phyloP scores from a whole-genome alignment of 1,140 invertebrate species.

The Apis laboriosa region DNA sequence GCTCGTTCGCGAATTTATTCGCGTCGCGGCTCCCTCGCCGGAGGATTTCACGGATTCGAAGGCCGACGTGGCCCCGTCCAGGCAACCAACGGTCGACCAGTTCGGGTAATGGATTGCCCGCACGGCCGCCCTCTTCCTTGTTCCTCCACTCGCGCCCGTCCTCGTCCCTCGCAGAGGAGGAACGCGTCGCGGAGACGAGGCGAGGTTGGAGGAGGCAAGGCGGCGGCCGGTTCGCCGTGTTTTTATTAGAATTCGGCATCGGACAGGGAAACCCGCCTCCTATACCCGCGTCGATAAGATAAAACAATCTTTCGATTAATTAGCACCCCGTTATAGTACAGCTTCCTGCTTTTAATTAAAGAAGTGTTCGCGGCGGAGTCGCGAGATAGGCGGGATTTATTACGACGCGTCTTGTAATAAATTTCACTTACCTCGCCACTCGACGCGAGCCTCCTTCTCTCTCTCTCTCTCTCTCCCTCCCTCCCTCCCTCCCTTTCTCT shows the following conservation, averaged over 20 bases:
- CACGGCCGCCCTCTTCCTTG: neutral
- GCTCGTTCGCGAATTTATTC: slow-evolving; percentile 35
- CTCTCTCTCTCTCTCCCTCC: slow-evolving; percentile 6
- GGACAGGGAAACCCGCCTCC: slow-evolving; percentile 22
- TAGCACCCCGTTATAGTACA: slow-evolving; percentile 45
- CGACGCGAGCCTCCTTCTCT: slow-evolving; percentile 47
- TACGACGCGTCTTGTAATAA: slow-evolving; percentile 57
- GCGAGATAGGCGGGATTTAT: slow-evolving; percentile 63
- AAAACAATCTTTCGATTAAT: slow-evolving; percentile 54
- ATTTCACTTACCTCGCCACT: slow-evolving; percentile 58
- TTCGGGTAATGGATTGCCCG: slow-evolving; percentile 40
- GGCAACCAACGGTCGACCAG: neutral
- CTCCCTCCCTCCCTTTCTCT: slow-evolving; percentile 36
- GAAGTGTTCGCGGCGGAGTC: slow-evolving; percentile 51
- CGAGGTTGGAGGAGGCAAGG: slow-evolving; percentile 3
- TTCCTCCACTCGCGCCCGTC: slow-evolving; percentile 23
- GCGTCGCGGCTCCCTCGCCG: neutral
- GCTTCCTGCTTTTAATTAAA: slow-evolving; percentile 63
- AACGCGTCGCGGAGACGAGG: neutral
- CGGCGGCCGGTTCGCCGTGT: slow-evolving; percentile 8
- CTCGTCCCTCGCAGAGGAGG: neutral
- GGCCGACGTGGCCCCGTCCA: slow-evolving; percentile 1
- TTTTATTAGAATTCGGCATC: slow-evolving; percentile 51
- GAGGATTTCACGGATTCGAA: slow-evolving; percentile 39
- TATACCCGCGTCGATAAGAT: slow-evolving; percentile 45